phyloP scores from a whole-genome alignment of 2,797 vertebrate species.

The Intellagama lesueurii region DNA sequence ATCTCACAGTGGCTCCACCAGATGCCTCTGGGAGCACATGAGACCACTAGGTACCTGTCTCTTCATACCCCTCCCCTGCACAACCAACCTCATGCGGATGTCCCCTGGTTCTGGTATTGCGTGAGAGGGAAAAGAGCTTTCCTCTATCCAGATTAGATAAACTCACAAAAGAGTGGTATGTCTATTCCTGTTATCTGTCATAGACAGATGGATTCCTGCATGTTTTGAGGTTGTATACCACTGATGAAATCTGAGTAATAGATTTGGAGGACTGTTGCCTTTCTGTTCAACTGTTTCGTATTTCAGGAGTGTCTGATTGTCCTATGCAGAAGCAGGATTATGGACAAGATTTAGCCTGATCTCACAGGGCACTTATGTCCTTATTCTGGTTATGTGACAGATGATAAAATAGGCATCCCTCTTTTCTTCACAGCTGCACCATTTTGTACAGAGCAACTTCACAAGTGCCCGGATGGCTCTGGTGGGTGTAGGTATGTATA shows the following conservation, averaged over 20 bases:
- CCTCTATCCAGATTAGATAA: neutral
- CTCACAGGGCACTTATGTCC: neutral
- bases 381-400: constrained; percentile 36
- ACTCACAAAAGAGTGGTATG: neutral
- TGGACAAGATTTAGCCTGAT: neutral
- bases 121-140: neutral
- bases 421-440: constrained; percentile 85
- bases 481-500: constrained; percentile 90
- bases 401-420: constrained; percentile 51
- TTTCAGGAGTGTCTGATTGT: neutral
- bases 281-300: neutral
- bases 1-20: too few species aligned
- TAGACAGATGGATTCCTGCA: too few species aligned
- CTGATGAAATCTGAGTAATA: neutral
- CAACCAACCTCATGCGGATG: too few species aligned
- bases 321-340: neutral
- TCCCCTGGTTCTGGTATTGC: too few species aligned
- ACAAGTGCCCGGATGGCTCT: constrained; percentile 96
- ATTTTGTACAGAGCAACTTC: constrained; percentile 94
- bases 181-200: too few species aligned
- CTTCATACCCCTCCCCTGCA: too few species aligned
- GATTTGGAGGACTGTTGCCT: neutral
- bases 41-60: too few species aligned
- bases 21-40: too few species aligned
- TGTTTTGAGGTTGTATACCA: neutral